Percentiles rank a stretch among this genome's conserved stretches.
Evolutionary conservation across 2,888 invertebrate species (phyloP).

Genomic region (Eupithecia subfuscata): DNA sequence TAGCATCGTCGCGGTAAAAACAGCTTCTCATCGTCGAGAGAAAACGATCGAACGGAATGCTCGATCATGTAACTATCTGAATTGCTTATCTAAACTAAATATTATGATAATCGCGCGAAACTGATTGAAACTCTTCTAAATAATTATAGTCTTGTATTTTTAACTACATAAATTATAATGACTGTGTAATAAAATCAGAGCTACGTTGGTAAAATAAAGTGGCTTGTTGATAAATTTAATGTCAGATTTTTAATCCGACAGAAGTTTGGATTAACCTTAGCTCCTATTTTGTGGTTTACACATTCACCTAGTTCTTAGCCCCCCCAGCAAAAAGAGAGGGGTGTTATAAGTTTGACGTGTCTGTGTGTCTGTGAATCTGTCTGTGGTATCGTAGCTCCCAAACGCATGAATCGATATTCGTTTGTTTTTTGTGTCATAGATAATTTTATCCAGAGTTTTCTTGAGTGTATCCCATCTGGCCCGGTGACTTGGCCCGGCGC

Average conservation of each 20-base stretch:
- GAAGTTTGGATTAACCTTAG: too few species aligned
- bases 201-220: not conserved
- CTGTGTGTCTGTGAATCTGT: too few species aligned
- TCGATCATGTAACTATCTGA: slow-evolving; percentile 33
- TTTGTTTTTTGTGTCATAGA: too few species aligned
- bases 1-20: slow-evolving; percentile 27
- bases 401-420: too few species aligned
- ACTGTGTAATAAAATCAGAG: not conserved
- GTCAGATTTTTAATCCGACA: too few species aligned
- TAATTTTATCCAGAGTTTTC: too few species aligned
- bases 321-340: too few species aligned
- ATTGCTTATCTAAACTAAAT: slow-evolving; percentile 38
- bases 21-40: slow-evolving; percentile 20
- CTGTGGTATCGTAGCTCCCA: too few species aligned
- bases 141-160: not conserved
- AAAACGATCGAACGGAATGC: slow-evolving; percentile 40
- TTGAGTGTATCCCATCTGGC: too few species aligned
- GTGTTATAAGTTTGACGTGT: too few species aligned
- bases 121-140: not conserved
- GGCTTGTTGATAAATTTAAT: too few species aligned
- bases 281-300: not conserved
- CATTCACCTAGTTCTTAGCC: not conserved
- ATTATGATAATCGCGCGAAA: slow-evolving; percentile 7
- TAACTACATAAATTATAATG: not conserved
- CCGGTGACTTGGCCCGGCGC: too few species aligned